Evolutionary conservation across 2,888 invertebrate species (phyloP).

Genomic region (Thymelicus sylvestris): DNA sequence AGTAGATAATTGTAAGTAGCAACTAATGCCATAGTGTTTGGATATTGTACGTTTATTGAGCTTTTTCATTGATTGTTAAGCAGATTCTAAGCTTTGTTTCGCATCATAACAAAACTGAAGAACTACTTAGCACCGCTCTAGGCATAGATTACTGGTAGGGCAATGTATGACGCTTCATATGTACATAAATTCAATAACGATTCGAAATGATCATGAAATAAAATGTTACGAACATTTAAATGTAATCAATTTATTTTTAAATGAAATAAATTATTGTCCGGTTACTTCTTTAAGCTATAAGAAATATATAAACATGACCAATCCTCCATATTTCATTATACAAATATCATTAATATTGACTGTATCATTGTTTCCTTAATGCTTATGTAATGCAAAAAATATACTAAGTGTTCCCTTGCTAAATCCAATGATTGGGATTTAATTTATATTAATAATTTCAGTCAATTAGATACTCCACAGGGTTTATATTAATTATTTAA

Average conservation of each 20-base stretch:
- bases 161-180: constrained; percentile 29
- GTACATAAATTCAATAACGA: constrained; percentile 24
- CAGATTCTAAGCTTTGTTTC: constrained; percentile 41
- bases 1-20: constrained; percentile 67
- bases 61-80: constrained; percentile 53
- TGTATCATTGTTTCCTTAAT: constrained; percentile 26
- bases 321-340: constrained; percentile 30
- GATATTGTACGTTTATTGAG: constrained; percentile 48
- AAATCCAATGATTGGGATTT: constrained; percentile 60
- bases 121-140: constrained; percentile 31
- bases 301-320: constrained; percentile 30
- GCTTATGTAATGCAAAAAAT: constrained; percentile 33
- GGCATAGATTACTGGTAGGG: constrained; percentile 31
- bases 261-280: constrained; percentile 16
- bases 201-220: neutral
- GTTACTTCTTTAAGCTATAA: constrained; percentile 28
- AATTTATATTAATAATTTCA: constrained; percentile 75
- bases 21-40: constrained; percentile 58
- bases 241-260: constrained; percentile 9
- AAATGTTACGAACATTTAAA: constrained; percentile 2
- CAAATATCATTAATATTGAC: constrained; percentile 31
- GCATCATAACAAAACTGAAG: constrained; percentile 29
- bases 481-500: constrained; percentile 70
- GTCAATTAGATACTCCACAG: constrained; percentile 82
- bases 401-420: constrained; percentile 48